Percentiles rank a stretch among this genome's conserved stretches.
Evolutionary conservation across 1,140 invertebrate genomes (phyloP).

Genomic region (Scylla paramamosain): DNA sequence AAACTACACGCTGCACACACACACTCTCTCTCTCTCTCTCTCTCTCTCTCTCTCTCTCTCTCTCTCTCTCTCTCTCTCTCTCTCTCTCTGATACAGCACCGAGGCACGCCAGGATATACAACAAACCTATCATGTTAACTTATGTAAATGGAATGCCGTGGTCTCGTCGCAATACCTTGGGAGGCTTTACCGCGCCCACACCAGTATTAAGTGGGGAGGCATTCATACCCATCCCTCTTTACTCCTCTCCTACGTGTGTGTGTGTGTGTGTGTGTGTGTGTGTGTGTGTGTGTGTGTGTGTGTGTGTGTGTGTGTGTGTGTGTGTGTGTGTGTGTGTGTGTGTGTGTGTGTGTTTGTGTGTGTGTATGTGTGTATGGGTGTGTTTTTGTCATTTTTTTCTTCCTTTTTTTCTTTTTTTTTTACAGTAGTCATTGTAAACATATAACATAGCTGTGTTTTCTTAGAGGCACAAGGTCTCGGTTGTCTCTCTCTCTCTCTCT

Average conservation of each 20-base stretch:
- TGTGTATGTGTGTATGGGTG: too few relatives aligned
- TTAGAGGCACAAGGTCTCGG: neutral
- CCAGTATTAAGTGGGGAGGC: neutral
- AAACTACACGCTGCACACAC: neutral
- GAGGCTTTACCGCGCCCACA: neutral
- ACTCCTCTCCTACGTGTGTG: neutral
- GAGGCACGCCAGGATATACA: neutral
- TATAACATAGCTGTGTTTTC: neutral
- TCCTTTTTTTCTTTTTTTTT: too few relatives aligned
- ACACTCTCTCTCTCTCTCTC: slow-evolving; percentile 24
- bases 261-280: neutral
- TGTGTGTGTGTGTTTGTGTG: too few relatives aligned
- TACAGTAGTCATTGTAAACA: neutral
- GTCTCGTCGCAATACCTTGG: neutral
- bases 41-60: slow-evolving; percentile 39
- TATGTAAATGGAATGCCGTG: neutral
- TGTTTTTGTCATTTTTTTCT: too few relatives aligned
- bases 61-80: slow-evolving; percentile 55
- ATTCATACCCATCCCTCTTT: neutral
- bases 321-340: too few relatives aligned
- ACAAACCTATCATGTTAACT: neutral
- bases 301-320: too few relatives aligned
- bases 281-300: too few relatives aligned
- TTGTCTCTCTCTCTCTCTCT: neutral
- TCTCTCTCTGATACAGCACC: slow-evolving; percentile 2